These are phyloP conservation scores for Troilus luridus DNA, from an alignment of 2,888 invertebrate genomes.

Conservation along the genomic window DNA sequence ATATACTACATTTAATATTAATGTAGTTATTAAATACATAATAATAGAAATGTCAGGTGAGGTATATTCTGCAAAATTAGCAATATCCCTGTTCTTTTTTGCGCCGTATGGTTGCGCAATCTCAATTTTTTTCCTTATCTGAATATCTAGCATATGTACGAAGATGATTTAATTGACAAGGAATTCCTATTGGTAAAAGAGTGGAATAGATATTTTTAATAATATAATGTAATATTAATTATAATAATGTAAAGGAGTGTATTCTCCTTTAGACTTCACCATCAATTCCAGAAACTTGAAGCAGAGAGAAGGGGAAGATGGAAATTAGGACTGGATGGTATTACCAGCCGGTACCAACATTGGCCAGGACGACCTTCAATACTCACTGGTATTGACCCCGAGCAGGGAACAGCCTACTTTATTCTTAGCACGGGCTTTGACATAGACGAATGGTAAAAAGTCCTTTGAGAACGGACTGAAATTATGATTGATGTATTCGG, in stretches of 20 bases:
- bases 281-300: neutral
- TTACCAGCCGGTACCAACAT: slow-evolving; percentile 48
- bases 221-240: too few relatives aligned
- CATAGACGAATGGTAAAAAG: slow-evolving; percentile 54
- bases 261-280: neutral
- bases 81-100: too few relatives aligned
- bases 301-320: neutral
- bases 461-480: slow-evolving; percentile 18
- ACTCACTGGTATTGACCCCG: slow-evolving; percentile 25
- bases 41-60: too few relatives aligned
- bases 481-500: slow-evolving; percentile 47
- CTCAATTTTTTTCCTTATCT: too few relatives aligned
- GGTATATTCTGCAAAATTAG: too few relatives aligned
- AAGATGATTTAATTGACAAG: too few relatives aligned
- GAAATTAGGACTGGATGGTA: slow-evolving; percentile 10
- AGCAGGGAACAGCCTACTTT: neutral
- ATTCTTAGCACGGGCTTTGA: slow-evolving; percentile 29
- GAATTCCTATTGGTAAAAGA: neutral
- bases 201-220: too few relatives aligned
- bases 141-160: too few relatives aligned
- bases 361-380: slow-evolving; percentile 23
- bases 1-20: too few relatives aligned
- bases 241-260: neutral
- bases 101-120: too few relatives aligned
- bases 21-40: too few relatives aligned